These are phyloP conservation scores for Melanerpes formicivorus DNA, from an alignment of 2,113 vertebrate species.

Conservation along the genomic window DNA sequence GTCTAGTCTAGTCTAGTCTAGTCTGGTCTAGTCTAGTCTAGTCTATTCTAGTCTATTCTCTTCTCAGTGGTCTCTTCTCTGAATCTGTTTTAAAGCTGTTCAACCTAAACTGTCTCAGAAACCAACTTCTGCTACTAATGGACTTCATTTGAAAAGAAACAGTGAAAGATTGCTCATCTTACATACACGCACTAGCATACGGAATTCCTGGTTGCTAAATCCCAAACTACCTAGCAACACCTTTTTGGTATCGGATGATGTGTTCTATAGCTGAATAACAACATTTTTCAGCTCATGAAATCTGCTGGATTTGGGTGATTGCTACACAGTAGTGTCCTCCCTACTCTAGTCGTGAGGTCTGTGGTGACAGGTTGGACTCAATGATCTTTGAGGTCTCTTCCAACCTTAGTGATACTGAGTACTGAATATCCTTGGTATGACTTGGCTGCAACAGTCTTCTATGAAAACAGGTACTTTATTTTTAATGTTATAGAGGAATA, in stretches of 20 bases:
- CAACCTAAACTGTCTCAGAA: not conserved
- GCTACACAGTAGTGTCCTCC: not conserved
- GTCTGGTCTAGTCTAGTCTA: too few relatives aligned
- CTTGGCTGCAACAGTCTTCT: not conserved
- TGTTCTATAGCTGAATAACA: not conserved
- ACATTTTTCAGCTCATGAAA: not conserved
- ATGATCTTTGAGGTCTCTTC: too few relatives aligned
- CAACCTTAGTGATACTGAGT: too few relatives aligned
- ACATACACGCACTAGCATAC: not conserved
- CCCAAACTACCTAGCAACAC: not conserved
- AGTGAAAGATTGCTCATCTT: not conserved
- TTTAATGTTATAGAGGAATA: slow-evolving; percentile 7
- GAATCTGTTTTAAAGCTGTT: not conserved
- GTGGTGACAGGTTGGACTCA: too few relatives aligned
- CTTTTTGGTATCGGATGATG: not conserved
- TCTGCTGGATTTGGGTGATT: slow-evolving; percentile 32
- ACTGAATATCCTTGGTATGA: not conserved
- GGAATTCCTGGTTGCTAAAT: not conserved
- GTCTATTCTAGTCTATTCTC: too few relatives aligned
- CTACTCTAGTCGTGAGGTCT: too few relatives aligned
- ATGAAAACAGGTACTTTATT: slow-evolving; percentile 33
- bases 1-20: too few relatives aligned
- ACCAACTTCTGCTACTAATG: not conserved
- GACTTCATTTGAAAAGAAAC: not conserved
- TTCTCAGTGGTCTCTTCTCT: not conserved